phyloP scores from a whole-genome alignment of 1,140 invertebrate genomes.

The Copidosoma floridanum region DNA sequence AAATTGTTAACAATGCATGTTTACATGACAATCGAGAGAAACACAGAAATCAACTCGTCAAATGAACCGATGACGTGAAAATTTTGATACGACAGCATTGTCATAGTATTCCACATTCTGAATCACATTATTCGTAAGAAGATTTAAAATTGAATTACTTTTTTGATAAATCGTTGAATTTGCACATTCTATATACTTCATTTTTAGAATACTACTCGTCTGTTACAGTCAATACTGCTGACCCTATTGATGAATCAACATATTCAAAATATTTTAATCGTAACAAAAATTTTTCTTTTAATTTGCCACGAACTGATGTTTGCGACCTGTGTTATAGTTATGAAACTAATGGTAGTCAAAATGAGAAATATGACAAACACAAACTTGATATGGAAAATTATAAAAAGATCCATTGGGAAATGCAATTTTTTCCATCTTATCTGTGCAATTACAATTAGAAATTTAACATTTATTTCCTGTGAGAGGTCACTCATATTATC shows the following conservation, averaged over 20 bases:
- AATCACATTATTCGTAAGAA: constrained; percentile 1
- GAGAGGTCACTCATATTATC: constrained; percentile 6
- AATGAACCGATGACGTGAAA: background rate
- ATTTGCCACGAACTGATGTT: constrained; percentile 1
- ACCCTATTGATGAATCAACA: background rate
- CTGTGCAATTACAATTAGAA: background rate
- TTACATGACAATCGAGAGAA: background rate
- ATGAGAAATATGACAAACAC: background rate
- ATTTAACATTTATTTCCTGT: constrained; percentile 1
- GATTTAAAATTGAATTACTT: constrained; percentile 7
- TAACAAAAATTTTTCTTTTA: background rate
- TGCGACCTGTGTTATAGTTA: background rate
- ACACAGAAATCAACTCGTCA: background rate
- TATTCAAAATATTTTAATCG: constrained; percentile 11
- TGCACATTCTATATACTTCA: background rate
- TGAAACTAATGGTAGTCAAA: background rate
- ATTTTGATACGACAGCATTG: too few relatives aligned
- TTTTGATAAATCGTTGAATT: background rate
- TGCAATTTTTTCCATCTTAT: background rate
- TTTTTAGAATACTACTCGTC: background rate
- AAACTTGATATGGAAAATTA: background rate
- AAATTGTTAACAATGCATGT: too few relatives aligned
- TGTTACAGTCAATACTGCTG: background rate
- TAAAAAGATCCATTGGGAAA: background rate
- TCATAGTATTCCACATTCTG: background rate